Evolutionary conservation across 2,797 vertebrate species (phyloP).

Genomic region (Parotocinclus haroldoi): DNA sequence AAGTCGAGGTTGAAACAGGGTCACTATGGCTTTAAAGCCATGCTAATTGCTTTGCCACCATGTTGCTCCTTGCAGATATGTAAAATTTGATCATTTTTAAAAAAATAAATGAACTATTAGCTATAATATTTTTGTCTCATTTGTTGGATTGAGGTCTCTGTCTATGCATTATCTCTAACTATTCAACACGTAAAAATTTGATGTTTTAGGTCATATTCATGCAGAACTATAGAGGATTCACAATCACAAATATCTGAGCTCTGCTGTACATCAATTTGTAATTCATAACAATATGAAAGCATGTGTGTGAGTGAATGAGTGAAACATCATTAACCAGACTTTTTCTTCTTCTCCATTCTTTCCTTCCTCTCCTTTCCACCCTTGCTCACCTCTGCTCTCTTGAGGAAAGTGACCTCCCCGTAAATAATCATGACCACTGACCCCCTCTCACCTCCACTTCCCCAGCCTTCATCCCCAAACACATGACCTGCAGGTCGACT

Average conservation of each 20-base stretch:
- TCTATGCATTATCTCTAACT: too few relatives aligned
- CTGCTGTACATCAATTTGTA: too few relatives aligned
- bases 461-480: constrained; percentile 56
- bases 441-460: constrained; percentile 74
- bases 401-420: constrained; percentile 55
- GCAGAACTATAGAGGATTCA: background rate
- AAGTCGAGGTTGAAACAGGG: too few relatives aligned
- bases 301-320: background rate
- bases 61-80: too few relatives aligned
- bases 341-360: constrained; percentile 58
- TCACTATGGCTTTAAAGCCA: too few relatives aligned
- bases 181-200: too few relatives aligned
- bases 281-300: background rate
- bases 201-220: too few relatives aligned
- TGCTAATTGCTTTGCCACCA: too few relatives aligned
- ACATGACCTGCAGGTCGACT: constrained; percentile 76
- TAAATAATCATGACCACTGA: constrained; percentile 77
- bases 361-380: constrained; percentile 64
- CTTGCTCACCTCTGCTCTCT: constrained; percentile 70
- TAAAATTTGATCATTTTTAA: too few relatives aligned
- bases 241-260: constrained; percentile 21
- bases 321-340: constrained; percentile 66
- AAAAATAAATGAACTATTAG: too few relatives aligned
- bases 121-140: too few relatives aligned
- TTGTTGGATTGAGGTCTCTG: too few relatives aligned